Evolutionary conservation across 1,140 invertebrate species (phyloP), one percentile per base, ranked within the genome.

Genomic region (Zophobas atratus): DNA sequence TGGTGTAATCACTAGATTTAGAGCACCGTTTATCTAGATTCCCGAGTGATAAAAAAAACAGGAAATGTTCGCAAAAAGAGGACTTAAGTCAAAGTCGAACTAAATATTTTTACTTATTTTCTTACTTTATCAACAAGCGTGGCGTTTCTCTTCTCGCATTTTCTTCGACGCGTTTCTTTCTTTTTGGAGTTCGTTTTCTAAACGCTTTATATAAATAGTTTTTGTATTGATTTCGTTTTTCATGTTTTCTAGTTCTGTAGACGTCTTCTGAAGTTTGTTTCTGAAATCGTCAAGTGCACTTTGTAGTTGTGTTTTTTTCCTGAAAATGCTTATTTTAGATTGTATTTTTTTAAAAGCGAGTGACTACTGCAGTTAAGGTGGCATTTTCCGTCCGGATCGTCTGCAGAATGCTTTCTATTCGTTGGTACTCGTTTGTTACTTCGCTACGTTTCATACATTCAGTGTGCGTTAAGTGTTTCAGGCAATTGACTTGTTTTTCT

Each of bases 151-250:
- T 2, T 55, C 53, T 34, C 53, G 33, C 35, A 67, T 4, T 41
- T 32, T 43, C 8, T 3, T 36, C 35, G 8, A 32, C 3, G 3
- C 3, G 6, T 8, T 36, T 4, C 38, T 41, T 55, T 55, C 39
- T 43, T 20, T 67, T 36, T 43, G 38, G 4, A 67, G 2, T n/a
- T 73, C 71, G 3, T 1, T 36, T 56, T 73, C 71, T 4, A 73
- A 2, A 8, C 39, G 33, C 41, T 55, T 56, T 1, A 73, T 4
- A 32, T 55, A 41, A 1, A 56, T 35, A 55, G 4, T 53, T 73
- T 56, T 73, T 36, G 71, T 55, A 36, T 56, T 6, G 32, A 73
- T 41, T 55, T 73, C 71, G 41, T 73, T 73, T 33, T 55, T 73
- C 36, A 56, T 8, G 41, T 73, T 73, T 39, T 73, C 71, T 2